Evolutionary conservation across 2,797 vertebrate genomes (phyloP).

Genomic region (Cyprinodon diabolis): DNA sequence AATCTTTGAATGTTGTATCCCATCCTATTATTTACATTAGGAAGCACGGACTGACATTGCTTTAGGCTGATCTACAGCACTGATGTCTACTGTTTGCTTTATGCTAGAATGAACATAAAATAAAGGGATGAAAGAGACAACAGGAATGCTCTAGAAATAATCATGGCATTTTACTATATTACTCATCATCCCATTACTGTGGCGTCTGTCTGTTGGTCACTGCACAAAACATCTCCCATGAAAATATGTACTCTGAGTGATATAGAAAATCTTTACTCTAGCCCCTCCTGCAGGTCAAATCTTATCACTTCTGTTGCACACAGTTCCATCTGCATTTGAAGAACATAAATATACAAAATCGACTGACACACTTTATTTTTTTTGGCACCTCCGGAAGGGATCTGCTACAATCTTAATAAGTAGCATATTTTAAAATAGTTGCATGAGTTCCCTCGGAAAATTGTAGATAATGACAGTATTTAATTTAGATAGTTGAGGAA

Average conservation of each 20-base stretch:
- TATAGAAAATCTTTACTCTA: constrained; percentile 7
- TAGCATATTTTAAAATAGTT: neutral
- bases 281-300: constrained; percentile 19
- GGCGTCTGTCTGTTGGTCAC: constrained; percentile 3
- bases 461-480: neutral
- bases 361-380: neutral
- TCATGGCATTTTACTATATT: neutral
- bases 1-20: neutral
- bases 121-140: neutral
- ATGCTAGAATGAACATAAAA: neutral
- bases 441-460: neutral
- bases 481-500: neutral
- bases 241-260: neutral
- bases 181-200: neutral
- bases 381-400: neutral
- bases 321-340: neutral
- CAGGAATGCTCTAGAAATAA: neutral
- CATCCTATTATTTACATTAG: neutral
- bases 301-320: constrained; percentile 3
- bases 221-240: constrained; percentile 3
- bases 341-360: neutral
- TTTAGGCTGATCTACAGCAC: neutral
- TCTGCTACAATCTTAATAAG: neutral
- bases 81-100: neutral
- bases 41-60: neutral